phyloP scores from a whole-genome alignment of 2,797 vertebrate species.

The Melanotaenia nigrans region DNA sequence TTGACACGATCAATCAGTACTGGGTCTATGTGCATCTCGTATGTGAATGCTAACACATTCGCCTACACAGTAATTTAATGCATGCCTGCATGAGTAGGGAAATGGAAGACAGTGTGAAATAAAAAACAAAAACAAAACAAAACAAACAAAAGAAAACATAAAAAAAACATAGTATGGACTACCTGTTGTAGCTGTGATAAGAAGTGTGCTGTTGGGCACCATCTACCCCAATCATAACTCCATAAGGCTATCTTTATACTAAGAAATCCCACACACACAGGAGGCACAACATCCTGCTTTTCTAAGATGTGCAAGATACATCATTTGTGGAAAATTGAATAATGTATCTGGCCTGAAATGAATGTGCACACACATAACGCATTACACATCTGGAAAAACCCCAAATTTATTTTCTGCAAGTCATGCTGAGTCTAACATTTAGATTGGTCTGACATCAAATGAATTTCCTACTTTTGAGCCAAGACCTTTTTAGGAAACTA shows the following conservation, averaged over 20 bases:
- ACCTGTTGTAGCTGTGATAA: constrained; percentile 64
- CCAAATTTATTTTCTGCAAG: constrained; percentile 59
- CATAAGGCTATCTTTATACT: constrained; percentile 73
- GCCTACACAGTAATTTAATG: constrained; percentile 2
- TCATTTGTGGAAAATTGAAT: constrained; percentile 66
- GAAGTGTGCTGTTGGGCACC: constrained; percentile 68
- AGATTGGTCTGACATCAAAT: constrained; percentile 52
- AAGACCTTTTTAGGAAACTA: constrained; percentile 39
- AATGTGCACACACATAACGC: constrained; percentile 26
- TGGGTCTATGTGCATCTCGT: neutral
- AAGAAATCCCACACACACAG: constrained; percentile 50
- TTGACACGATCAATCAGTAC: constrained; percentile 4
- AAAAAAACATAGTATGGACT: constrained; percentile 43
- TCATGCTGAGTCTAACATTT: constrained; percentile 55
- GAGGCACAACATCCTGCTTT: constrained; percentile 63
- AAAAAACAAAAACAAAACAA: neutral
- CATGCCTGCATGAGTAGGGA: constrained; percentile 3
- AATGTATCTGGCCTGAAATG: constrained; percentile 58
- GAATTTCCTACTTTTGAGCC: constrained; percentile 37
- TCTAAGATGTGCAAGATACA: constrained; percentile 55
- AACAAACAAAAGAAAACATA: constrained; percentile 16
- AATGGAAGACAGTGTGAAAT: constrained; percentile 18
- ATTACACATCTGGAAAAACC: constrained; percentile 25
- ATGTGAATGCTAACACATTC: constrained; percentile 11
- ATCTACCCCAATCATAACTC: constrained; percentile 67